Conservation (phyloP, 2,888 invertebrate species). For the Caenorhabditis becei region DNA sequence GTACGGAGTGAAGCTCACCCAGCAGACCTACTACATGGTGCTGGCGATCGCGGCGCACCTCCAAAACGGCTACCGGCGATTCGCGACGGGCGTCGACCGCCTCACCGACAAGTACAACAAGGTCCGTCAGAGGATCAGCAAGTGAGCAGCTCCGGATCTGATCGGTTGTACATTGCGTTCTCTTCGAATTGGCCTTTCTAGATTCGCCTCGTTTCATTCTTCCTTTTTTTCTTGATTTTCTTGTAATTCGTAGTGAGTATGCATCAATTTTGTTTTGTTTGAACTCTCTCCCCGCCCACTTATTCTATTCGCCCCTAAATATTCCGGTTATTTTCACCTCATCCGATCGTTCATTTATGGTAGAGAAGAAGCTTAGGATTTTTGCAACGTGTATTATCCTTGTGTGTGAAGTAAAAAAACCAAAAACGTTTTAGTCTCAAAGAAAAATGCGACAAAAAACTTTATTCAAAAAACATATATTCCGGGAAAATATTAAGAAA, state of each 20-base stretch:
- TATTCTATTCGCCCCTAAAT: slow-evolving; percentile 2
- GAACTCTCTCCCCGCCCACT: slow-evolving; percentile 18
- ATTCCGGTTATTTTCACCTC: slow-evolving; percentile 48
- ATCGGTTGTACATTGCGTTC: slow-evolving; percentile 40
- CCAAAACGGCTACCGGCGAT: slow-evolving; percentile 71
- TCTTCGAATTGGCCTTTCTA: slow-evolving; percentile 25
- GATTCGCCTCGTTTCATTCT: slow-evolving; percentile 6
- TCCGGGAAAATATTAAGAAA: slow-evolving; percentile 12
- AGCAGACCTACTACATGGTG: slow-evolving; percentile 73
- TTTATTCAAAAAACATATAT: slow-evolving; percentile 14
- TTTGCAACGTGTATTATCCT: slow-evolving; percentile 56
- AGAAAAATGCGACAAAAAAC: slow-evolving; percentile 6
- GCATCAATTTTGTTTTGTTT: slow-evolving; percentile 44
- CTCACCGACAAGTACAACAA: slow-evolving; percentile 68
- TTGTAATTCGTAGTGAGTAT: slow-evolving; percentile 50
- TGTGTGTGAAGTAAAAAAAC: slow-evolving; percentile 54
- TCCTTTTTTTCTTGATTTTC: slow-evolving; percentile 1
- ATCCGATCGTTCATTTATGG: slow-evolving; percentile 56
- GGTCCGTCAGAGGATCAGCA: slow-evolving; percentile 65
- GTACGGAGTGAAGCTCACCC: slow-evolving; percentile 74
- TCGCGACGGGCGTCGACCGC: slow-evolving; percentile 68
- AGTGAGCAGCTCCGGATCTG: slow-evolving; percentile 37
- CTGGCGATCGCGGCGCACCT: slow-evolving; percentile 66
- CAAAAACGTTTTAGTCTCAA: slow-evolving; percentile 23
- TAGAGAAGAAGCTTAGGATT: slow-evolving; percentile 50